A percentile compares a stretch with the other conserved stretches of the same genome.
phyloP scores from a whole-genome alignment of 2,888 invertebrate genomes.

The Eremobia ochroleuca region DNA sequence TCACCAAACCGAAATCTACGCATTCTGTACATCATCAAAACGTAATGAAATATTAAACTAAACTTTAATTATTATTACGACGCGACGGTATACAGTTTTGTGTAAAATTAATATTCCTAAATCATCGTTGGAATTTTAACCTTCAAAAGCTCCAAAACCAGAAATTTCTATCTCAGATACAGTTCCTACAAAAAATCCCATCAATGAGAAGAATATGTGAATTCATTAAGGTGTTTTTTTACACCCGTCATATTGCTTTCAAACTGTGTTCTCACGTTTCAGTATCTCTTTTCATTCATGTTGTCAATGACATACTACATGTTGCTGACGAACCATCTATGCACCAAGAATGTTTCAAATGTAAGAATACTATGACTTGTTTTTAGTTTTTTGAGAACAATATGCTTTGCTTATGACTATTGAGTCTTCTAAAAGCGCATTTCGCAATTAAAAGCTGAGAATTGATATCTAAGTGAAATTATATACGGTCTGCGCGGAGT shows the following conservation, averaged over 20 bases:
- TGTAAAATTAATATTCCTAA: too few species aligned
- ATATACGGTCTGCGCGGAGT: too few species aligned
- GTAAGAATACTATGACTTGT: slow-evolving; percentile 16
- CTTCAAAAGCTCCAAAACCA: background rate
- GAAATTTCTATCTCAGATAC: background rate
- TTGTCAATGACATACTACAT: slow-evolving; percentile 37
- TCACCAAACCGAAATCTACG: background rate
- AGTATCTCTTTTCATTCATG: slow-evolving; percentile 30
- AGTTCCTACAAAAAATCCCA: background rate
- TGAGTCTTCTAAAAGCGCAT: background rate
- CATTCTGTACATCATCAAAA: background rate
- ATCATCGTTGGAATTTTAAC: background rate
- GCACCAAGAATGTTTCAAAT: slow-evolving; percentile 7
- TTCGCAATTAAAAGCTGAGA: background rate
- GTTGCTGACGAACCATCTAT: slow-evolving; percentile 29
- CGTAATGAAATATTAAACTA: too few species aligned
- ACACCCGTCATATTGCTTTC: background rate
- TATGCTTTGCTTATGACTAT: background rate
- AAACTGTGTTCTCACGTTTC: slow-evolving; percentile 5
- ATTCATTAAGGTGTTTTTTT: background rate
- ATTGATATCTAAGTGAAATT: background rate
- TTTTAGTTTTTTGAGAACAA: background rate
- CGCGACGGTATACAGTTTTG: too few species aligned
- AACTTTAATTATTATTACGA: too few species aligned
- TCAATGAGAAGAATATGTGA: background rate